phyloP scores from a whole-genome alignment of 2,888 invertebrate genomes.

The Anthophora plumipes region DNA sequence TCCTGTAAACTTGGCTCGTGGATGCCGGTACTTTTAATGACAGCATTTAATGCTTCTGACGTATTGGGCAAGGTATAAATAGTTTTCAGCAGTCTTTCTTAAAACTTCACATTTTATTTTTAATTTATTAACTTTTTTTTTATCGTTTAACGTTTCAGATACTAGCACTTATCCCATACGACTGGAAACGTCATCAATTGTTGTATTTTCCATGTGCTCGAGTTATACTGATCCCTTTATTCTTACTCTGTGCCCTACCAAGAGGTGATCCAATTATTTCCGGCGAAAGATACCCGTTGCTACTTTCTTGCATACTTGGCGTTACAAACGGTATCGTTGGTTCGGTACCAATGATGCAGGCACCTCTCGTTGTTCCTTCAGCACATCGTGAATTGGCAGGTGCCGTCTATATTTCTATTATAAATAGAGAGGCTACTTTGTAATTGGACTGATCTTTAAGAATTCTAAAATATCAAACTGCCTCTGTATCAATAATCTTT shows the following conservation, averaged over 20 bases:
- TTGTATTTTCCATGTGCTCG: slow-evolving; percentile 91
- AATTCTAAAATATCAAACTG: no score
- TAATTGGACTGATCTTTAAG: no score
- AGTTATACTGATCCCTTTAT: slow-evolving; percentile 91
- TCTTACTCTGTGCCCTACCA: slow-evolving; percentile 93
- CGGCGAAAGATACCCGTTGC: slow-evolving; percentile 88
- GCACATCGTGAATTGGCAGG: slow-evolving; percentile 95
- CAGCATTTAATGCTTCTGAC: slow-evolving; percentile 94
- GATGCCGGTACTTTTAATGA: slow-evolving; percentile 97
- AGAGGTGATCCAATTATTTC: slow-evolving; percentile 90
- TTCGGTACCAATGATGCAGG: slow-evolving; percentile 96
- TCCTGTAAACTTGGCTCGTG: slow-evolving; percentile 93
- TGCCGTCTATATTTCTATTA: slow-evolving; percentile 76
- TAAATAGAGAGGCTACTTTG: neutral
- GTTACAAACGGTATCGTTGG: slow-evolving; percentile 95
- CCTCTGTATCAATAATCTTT: neutral
- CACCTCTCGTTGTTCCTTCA: slow-evolving; percentile 93
- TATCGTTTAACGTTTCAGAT: slow-evolving; percentile 85
- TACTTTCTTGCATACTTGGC: slow-evolving; percentile 90
- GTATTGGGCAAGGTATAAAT: slow-evolving; percentile 91
- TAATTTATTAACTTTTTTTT: neutral
- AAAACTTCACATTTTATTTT: neutral
- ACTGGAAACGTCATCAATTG: slow-evolving; percentile 93
- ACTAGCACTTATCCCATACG: slow-evolving; percentile 91
- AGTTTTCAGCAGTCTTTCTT: neutral